These are phyloP conservation scores for Drosophila anceps DNA, from an alignment of 2,888 invertebrate genomes.

Conservation along the genomic window DNA sequence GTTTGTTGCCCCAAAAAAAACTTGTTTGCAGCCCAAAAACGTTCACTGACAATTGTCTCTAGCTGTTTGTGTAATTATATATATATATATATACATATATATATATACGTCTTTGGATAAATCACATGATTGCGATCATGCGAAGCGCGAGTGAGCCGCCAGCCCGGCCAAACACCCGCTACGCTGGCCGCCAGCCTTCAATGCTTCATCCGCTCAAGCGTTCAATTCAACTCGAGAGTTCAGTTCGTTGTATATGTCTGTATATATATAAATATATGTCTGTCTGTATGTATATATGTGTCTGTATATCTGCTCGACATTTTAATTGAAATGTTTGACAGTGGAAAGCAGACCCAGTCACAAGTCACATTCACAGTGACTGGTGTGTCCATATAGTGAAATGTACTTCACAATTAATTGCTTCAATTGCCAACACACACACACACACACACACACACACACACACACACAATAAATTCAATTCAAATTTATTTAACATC, in stretches of 20 bases:
- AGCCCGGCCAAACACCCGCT: conserved; percentile 7
- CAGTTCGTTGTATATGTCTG: conserved; percentile 25
- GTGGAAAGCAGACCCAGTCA: conserved; percentile 35
- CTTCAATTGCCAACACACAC: conserved; percentile 63
- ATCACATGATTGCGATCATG: conserved; percentile 76
- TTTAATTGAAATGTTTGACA: conserved; percentile 79
- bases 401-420: conserved; percentile 77
- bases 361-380: conserved; percentile 34
- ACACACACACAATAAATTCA: conserved; percentile 48
- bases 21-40: conserved; percentile 48
- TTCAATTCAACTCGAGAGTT: conserved; percentile 64
- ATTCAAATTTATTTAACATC: conserved; percentile 58
- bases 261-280: conserved; percentile 23
- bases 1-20: conserved; percentile 42
- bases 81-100: background rate
- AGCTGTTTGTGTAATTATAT: background rate
- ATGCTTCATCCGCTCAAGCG: conserved; percentile 33
- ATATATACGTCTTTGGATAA: conserved; percentile 40
- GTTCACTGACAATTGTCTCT: conserved; percentile 28
- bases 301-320: conserved; percentile 39
- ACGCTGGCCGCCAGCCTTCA: conserved; percentile 8
- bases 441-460: conserved; percentile 32
- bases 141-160: conserved; percentile 51
- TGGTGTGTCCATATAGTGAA: conserved; percentile 42
- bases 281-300: conserved; percentile 2